Base-by-base conservation (phyloP, 1,140 invertebrate species). In the Drosophila pruinosa region DNA sequence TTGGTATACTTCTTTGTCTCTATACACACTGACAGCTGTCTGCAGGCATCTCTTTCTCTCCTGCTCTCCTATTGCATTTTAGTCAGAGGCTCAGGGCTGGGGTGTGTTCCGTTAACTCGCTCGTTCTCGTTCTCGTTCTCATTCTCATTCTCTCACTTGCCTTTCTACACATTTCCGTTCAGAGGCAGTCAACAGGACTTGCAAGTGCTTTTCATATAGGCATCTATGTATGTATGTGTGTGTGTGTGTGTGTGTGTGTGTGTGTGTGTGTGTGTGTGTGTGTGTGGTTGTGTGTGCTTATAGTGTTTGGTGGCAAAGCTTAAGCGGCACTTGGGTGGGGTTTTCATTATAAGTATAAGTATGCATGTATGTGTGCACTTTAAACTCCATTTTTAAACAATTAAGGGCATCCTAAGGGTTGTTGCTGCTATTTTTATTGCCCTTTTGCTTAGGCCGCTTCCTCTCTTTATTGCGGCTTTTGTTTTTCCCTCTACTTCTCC, bases 1-100 rank as follows among this genome's bases (percentile, higher is more conserved):
- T 89, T 89, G 77, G 79, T 89, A 89, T 89, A 86, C 79, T 73
- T 74, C 63, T 78, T 78, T 81, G 73, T 73, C 61, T 72, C 64
- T 75, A 45, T 54, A 43, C 54, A 59, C n/a, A 59, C 21, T 12
- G 14, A 63, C 56, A 70, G 72, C 72, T 74, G 72, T 61, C 71
- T 73, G 65, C 54, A 59, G 68, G 70, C 70, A 72, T 45, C 45
- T 52, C 43, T 31, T 47, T 39, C 48, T 50, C 24, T 34, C n/a
- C 22, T 41, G 24, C 39, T 54, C 39, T 54, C 48, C 47, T 56
- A 71, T 57, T 72, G 62, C 68, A 72, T 34, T 72, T 72, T 53
- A 22, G 52, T 7, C 31, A 47, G 39, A n/a, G n/a, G 15, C 10
- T 64, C 54, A 62, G 50, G 63, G 47, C 52, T 47, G 61, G 79